Percentiles rank a stretch among this genome's conserved stretches.
Evolutionary conservation across 2,113 vertebrate genomes (phyloP).

Genomic region (Helogale parvula): DNA sequence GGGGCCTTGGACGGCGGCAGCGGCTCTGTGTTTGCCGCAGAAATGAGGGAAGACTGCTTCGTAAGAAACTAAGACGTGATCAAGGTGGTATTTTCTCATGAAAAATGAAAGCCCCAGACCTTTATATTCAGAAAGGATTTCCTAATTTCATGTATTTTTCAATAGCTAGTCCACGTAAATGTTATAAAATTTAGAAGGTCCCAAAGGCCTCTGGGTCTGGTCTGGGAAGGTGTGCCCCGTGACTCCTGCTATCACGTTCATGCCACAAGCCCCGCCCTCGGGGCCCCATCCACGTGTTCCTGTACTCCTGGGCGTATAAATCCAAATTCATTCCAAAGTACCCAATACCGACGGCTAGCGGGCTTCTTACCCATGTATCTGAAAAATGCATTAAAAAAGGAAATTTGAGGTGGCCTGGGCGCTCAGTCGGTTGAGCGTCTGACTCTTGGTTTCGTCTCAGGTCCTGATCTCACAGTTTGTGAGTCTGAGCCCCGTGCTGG

Average conservation of each 20-base stretch:
- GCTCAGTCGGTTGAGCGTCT: too few species aligned
- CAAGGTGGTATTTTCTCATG: background rate
- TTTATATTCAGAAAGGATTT: background rate
- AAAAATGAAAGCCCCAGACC: background rate
- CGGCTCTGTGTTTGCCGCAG: background rate
- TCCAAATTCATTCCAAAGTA: background rate
- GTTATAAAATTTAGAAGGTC: background rate
- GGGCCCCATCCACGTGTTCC: fast-evolving
- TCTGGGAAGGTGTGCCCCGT: too few species aligned
- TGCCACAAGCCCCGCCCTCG: background rate
- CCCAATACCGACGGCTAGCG: background rate
- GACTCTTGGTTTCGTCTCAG: too few species aligned
- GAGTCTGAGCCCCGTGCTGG: too few species aligned
- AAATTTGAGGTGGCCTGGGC: background rate
- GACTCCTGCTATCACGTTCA: fast-evolving
- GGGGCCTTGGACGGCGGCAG: background rate
- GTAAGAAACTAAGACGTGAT: background rate
- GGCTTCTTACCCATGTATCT: background rate
- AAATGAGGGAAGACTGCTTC: background rate
- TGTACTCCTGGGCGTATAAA: background rate
- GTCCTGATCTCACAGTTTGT: too few species aligned
- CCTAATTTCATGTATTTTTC: background rate
- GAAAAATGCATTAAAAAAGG: background rate
- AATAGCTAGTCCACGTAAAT: background rate
- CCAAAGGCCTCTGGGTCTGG: too few species aligned